A percentile compares a stretch with the other conserved stretches of the same genome.
phyloP scores from a whole-genome alignment of 2,113 vertebrate species.

The Chloropsis hardwickii region DNA sequence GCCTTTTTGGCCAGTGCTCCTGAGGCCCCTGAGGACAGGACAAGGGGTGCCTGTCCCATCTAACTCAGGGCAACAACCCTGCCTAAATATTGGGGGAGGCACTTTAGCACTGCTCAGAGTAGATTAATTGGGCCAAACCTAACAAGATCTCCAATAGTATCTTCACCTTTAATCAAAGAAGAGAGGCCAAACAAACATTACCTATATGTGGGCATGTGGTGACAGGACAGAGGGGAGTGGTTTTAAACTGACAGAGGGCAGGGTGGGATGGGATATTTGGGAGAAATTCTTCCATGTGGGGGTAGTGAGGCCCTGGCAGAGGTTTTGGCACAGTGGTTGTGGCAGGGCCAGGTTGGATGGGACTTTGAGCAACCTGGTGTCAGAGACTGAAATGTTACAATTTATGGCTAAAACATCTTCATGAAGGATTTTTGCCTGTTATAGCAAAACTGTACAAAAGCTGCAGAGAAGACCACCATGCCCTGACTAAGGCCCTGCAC shows the following conservation, averaged over 20 bases:
- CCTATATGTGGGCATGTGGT: background rate
- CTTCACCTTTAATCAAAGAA: background rate
- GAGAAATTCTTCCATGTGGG: background rate
- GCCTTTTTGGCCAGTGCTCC: background rate
- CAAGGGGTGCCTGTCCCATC: background rate
- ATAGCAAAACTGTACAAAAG: background rate
- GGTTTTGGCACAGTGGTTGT: background rate
- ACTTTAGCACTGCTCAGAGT: background rate
- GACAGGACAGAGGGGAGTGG: background rate
- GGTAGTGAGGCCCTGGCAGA: background rate
- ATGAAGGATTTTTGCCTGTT: background rate
- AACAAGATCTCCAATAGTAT: background rate
- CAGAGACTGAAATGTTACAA: too few relatives aligned
- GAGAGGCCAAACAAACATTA: background rate
- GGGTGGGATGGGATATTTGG: background rate
- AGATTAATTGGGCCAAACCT: background rate
- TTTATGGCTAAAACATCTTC: background rate
- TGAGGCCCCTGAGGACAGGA: background rate
- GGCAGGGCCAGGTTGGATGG: background rate
- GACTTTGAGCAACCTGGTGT: background rate
- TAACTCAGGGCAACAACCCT: background rate
- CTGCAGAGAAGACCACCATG: background rate
- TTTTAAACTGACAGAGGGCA: background rate
- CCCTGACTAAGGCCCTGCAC: background rate
- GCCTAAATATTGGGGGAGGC: background rate